A percentile compares a stretch with the other conserved stretches of the same genome.
phyloP scores from a whole-genome alignment of 1,140 invertebrate genomes.

The Scaptomyza montana region DNA sequence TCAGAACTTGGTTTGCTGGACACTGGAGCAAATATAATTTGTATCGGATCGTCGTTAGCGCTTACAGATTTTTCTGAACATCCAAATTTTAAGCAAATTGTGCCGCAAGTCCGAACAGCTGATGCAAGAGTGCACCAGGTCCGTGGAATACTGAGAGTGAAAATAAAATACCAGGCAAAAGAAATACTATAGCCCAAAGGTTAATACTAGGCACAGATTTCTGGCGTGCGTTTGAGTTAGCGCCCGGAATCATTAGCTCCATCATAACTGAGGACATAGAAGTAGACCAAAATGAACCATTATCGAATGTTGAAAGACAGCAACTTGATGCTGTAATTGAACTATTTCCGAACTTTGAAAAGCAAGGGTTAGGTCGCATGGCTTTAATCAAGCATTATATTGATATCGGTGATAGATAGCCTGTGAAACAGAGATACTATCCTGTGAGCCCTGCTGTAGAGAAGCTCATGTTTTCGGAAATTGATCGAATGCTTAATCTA shows the following conservation, averaged over 20 bases:
- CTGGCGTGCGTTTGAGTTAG: too few relatives aligned
- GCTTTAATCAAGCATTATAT: too few relatives aligned
- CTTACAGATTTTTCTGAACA: background rate
- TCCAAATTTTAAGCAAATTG: background rate
- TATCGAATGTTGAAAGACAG: too few relatives aligned
- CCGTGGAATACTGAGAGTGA: too few relatives aligned
- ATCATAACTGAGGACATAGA: too few relatives aligned
- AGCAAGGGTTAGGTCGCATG: too few relatives aligned
- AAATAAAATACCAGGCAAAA: too few relatives aligned
- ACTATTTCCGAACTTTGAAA: too few relatives aligned
- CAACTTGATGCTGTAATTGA: too few relatives aligned
- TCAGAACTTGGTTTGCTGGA: background rate
- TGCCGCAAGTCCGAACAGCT: background rate
- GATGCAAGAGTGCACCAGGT: background rate
- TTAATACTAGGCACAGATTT: background rate
- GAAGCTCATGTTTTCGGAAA: background rate
- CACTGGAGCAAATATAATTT: background rate
- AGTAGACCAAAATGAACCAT: too few relatives aligned
- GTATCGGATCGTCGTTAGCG: background rate
- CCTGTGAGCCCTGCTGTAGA: background rate
- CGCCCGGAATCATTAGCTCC: too few relatives aligned
- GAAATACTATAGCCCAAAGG: background rate
- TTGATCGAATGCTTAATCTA: background rate
- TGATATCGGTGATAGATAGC: background rate
- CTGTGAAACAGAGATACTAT: background rate